Base-by-base conservation (phyloP, 2,797 vertebrate species). In the Hylomyscus alleni region DNA sequence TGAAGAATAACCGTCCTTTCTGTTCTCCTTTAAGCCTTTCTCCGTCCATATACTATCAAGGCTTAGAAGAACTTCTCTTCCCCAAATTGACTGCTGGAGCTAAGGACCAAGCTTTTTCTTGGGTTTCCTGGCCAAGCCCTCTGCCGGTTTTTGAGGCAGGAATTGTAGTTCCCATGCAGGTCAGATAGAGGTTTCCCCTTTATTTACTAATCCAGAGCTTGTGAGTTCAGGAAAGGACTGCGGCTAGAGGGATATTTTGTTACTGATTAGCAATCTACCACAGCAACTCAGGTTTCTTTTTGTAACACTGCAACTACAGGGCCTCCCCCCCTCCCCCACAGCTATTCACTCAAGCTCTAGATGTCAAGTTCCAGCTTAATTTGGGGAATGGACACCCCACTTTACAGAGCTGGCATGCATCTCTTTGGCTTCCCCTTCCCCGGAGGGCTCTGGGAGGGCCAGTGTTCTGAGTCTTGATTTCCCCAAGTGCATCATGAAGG, bases 221-320 rank as follows among this genome's bases (percentile, higher is more conserved):
- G 50, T 1, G 72, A 85, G 83, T 93, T 96, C 90, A 94, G 93
- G 95, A 86, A 76, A 92, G 90, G 95, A 62, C 92, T 94, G 26
- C 54, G 85, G 76, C 40, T 56, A 37, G 75, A 96, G 72, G 93
- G 90, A 65, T 96, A 97, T 97, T 97, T 96, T 95, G 97, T 98
- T 98, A 96, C 98, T 34, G 90, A 95, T 95, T 78, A 92, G 93
- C 75, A 67, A 93, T 94, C 96, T 96, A 81, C 40, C 40, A 8
- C 54, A 47, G 50, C 47, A 85, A 89, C 96, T 97, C 76, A 0
- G 62, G 91, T 97, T 97, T 96, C 95, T 89, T 77, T 88, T 73
- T 95, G 95, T 97, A 93, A 97, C 90, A 92, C 88, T 95, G 86
- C 95, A 89, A 65, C 65, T 60, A 12, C 47, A 10, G 34, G 50